Conservation (phyloP, 2,113 vertebrate genomes). For the sheep (Ovis aries) region ARS-UI_Ramb_v3.0 NC_056064.1:48693001-48693500, state of each 20-base stretch:
- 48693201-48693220: not conserved
- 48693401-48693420: conserved; percentile 76
- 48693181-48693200: not conserved
- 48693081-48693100: not conserved
- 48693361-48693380: conserved; percentile 49
- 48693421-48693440: conserved; percentile 83
- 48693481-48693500: conserved; percentile 92
- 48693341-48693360: conserved; percentile 1
- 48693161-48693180: not conserved
- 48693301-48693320: not conserved
- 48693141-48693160: not conserved
- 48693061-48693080: not conserved
- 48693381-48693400: conserved; percentile 58
- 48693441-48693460: conserved; percentile 88
- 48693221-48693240: not conserved
- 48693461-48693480: conserved; percentile 90
- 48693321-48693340: not conserved
- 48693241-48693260: not conserved
- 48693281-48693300: not conserved
- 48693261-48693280: not conserved
- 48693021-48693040: not conserved
- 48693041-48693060: not conserved
- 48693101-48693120: not conserved
- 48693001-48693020: not conserved
- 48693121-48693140: accelerated